Base-by-base conservation (phyloP, 1,140 invertebrate species). In the Monochamus saltuarius region DNA sequence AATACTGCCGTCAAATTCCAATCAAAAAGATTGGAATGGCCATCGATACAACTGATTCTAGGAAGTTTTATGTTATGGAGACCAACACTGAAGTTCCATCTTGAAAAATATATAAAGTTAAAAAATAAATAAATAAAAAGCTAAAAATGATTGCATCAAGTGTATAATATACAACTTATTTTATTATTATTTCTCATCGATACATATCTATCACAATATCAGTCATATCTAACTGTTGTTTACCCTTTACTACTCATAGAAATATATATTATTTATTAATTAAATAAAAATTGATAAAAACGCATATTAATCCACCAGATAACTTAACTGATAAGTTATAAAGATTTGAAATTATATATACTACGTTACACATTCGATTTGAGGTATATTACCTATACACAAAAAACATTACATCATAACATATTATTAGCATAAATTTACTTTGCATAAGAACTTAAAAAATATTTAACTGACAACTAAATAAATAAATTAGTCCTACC, bases 51-150 rank as follows among this genome's bases (percentile, higher is more conserved):
- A 39, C 72, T 71, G 51, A 69, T 72, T 72, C 73, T 72, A 1
- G 74, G 65, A n/a, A 92, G 68, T 45, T 86, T 85, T 36, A 96
- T 65, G 64, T 95, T 87, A 78, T 95, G 89, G 61, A 92, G 87
- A 1, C 90, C 92, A 34, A 97, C 94, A 77, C 92, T 95, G 71
- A 95, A 98, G 80, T 97, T 97, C 95, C 95, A 97, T 70, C 91
- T 91, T 67, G 36, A 76, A 73, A 54, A 62, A 13, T 59, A 43
- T 47, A 45, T 6, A 29, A 43, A 43, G 51, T 10, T 3, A 16
- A 19, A 16, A 19, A 7, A 19, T 52, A 54, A 36, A 34, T 4
- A 35, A 35, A 57, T 52, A 55, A 55, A 55, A 10, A 55, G 2
- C 19, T 4, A 29, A n/a, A 11, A 2, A n/a, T 42, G 16, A 42